Evolutionary conservation across 2,888 invertebrate species (phyloP).

Genomic region (Pediacus dermestoides): DNA sequence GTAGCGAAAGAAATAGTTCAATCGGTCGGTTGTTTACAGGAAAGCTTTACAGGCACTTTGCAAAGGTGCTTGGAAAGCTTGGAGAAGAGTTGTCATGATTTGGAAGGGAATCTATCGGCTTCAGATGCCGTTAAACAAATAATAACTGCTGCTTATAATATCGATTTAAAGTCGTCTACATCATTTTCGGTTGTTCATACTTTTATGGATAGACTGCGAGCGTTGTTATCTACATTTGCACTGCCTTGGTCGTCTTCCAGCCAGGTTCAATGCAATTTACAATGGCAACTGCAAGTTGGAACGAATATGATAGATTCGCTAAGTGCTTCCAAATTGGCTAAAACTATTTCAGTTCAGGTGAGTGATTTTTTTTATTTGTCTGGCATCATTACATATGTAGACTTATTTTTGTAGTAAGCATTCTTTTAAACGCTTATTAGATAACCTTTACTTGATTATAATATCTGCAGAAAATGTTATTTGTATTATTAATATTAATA

Average conservation of each 20-base stretch:
- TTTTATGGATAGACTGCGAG: constrained; percentile 64
- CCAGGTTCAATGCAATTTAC: constrained; percentile 46
- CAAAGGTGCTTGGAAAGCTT: constrained; percentile 70
- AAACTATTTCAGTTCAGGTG: constrained; percentile 63
- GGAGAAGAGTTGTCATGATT: constrained; percentile 56
- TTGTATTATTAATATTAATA: too few species aligned
- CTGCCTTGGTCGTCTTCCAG: constrained; percentile 57
- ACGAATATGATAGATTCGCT: constrained; percentile 67
- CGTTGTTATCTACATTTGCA: constrained; percentile 59
- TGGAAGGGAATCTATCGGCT: constrained; percentile 56
- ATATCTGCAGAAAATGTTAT: too few species aligned
- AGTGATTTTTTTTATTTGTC: constrained; percentile 9
- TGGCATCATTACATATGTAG: too few species aligned
- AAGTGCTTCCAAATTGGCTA: constrained; percentile 66
- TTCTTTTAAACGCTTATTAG: too few species aligned
- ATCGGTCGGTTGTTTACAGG: constrained; percentile 77
- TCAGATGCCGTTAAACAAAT: constrained; percentile 75
- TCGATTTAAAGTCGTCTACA: constrained; percentile 64
- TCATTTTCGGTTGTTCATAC: constrained; percentile 62
- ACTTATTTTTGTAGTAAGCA: too few species aligned
- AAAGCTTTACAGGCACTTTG: constrained; percentile 78
- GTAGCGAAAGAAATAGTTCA: constrained; percentile 75
- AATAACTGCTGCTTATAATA: constrained; percentile 69
- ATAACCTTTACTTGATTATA: too few species aligned
- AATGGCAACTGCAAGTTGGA: constrained; percentile 71